These are phyloP conservation scores for Callyntrura guangdongensis DNA, from an alignment of 2,888 invertebrate species.

Conservation along the genomic window DNA sequence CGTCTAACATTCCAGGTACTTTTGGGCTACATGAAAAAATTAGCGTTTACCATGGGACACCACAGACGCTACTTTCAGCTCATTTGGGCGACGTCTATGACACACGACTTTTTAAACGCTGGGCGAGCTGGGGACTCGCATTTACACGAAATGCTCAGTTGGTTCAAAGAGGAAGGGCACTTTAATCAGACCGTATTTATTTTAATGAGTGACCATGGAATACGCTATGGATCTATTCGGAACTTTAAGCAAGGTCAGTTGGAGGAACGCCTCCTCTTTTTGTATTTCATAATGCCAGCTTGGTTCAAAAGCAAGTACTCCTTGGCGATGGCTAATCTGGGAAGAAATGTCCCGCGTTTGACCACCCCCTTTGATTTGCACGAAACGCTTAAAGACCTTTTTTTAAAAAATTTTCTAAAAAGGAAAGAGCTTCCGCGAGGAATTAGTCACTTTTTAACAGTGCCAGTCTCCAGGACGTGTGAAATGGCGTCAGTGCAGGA, in stretches of 20 bases:
- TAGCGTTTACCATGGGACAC: constrained; percentile 88
- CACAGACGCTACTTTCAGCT: constrained; percentile 91
- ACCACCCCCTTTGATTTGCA: constrained; percentile 93
- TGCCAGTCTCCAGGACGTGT: constrained; percentile 52
- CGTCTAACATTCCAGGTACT: constrained; percentile 90
- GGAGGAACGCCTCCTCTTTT: constrained; percentile 84
- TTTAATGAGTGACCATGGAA: constrained; percentile 86
- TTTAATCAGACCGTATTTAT: constrained; percentile 85
- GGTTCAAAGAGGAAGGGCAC: constrained; percentile 84
- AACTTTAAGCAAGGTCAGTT: constrained; percentile 86
- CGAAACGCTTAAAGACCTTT: constrained; percentile 91
- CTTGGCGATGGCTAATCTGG: constrained; percentile 89
- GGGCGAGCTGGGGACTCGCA: constrained; percentile 91
- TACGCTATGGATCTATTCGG: constrained; percentile 87
- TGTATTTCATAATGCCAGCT: constrained; percentile 91
- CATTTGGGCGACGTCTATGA: constrained; percentile 93
- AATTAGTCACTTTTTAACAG: constrained; percentile 48
- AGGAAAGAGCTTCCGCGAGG: constrained; percentile 42
- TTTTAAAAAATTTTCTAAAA: constrained; percentile 87
- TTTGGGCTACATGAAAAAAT: constrained; percentile 90
- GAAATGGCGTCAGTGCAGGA: constrained; percentile 57
- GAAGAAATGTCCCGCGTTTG: constrained; percentile 86
- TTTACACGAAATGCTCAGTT: constrained; percentile 85
- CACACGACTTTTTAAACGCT: constrained; percentile 94
- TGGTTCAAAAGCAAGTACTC: constrained; percentile 86